Evolutionary conservation across 2,888 invertebrate species (phyloP).

Genomic region (Microdon myrmicae): DNA sequence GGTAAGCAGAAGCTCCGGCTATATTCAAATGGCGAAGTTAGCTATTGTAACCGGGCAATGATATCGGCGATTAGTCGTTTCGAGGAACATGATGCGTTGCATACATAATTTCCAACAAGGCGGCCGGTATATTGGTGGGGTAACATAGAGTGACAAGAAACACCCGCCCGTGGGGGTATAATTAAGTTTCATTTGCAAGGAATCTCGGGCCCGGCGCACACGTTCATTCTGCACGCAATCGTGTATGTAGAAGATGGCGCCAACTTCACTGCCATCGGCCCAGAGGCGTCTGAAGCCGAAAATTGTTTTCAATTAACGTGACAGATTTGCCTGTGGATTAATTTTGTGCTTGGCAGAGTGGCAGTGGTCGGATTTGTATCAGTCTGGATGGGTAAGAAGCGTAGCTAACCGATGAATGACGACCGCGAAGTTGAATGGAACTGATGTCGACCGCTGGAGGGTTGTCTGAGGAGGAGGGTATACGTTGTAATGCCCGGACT

Average conservation of each 20-base stretch:
- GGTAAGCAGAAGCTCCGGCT: conserved; percentile 21
- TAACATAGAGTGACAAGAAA: no score
- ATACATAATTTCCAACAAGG: no score
- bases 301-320: conserved; percentile 52
- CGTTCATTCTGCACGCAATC: conserved; percentile 10
- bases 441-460: not conserved
- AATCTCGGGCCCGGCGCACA: not conserved
- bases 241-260: not conserved
- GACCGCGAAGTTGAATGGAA: not conserved
- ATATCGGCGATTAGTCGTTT: conserved; percentile 36
- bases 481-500: not conserved
- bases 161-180: no score
- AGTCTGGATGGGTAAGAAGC: not conserved
- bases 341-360: conserved; percentile 46
- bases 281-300: conserved; percentile 43
- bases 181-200: no score
- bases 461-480: not conserved
- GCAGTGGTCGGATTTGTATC: conserved; percentile 17
- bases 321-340: conserved; percentile 48
- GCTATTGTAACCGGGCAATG: conserved; percentile 30
- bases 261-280: not conserved
- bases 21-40: conserved; percentile 27
- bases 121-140: no score
- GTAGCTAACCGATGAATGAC: conserved; percentile 5
- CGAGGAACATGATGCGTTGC: no score